Evolutionary conservation across 2,888 invertebrate genomes (phyloP).

Genomic region (Therioaphis trifolii): DNA sequence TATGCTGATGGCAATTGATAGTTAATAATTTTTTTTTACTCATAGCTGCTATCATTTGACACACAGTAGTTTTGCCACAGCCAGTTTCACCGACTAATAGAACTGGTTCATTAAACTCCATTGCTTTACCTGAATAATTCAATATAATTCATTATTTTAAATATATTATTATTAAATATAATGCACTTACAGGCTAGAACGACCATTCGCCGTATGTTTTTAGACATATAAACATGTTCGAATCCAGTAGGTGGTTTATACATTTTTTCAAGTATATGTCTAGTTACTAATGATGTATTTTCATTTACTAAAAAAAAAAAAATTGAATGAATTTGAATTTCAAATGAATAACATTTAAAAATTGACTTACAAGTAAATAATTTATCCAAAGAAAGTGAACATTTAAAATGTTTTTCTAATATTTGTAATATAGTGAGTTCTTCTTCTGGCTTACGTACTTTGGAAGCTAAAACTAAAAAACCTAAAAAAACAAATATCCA

Average conservation of each 20-base stretch:
- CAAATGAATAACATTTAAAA: constrained; percentile 51
- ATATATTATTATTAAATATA: not conserved
- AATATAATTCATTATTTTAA: not conserved
- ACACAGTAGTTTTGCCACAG: constrained; percentile 96
- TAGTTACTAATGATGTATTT: constrained; percentile 82
- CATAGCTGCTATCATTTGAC: constrained; percentile 85
- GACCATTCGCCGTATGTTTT: constrained; percentile 82
- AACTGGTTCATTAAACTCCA: constrained; percentile 92
- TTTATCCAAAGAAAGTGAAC: constrained; percentile 77
- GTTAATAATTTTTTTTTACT: constrained; percentile 77
- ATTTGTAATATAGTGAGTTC: constrained; percentile 83
- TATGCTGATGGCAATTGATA: constrained; percentile 98
- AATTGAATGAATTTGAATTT: constrained; percentile 47
- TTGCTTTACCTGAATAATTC: constrained; percentile 76
- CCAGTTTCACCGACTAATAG: constrained; percentile 97
- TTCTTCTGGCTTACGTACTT: constrained; percentile 88
- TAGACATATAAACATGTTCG: constrained; percentile 93
- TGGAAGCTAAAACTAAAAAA: constrained; percentile 91
- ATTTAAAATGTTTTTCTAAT: constrained; percentile 81
- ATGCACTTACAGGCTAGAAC: constrained; percentile 71
- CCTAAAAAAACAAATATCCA: no score
- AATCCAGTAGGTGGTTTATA: constrained; percentile 73
- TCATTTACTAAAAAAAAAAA: constrained; percentile 67
- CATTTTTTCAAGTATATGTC: constrained; percentile 77
- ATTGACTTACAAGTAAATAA: constrained; percentile 76